Conservation (phyloP, 2,797 vertebrate genomes). For the Lagocephalus sceleratus region DNA sequence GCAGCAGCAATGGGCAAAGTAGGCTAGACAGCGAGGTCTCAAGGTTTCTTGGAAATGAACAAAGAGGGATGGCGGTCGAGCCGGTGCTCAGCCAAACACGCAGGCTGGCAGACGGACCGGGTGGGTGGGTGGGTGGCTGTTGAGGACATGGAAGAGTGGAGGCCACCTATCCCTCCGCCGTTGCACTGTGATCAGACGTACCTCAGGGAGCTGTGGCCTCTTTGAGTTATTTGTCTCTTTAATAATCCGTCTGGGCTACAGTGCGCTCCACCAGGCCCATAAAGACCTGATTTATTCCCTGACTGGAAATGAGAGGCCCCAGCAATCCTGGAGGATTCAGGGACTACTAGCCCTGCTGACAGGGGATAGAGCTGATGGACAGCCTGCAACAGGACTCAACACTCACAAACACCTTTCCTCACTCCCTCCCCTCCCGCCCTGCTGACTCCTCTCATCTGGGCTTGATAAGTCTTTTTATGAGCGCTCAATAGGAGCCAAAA, state of each 20-base stretch:
- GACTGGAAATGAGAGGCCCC: constrained; percentile 70
- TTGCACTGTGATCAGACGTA: constrained; percentile 60
- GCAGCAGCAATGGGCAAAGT: constrained; percentile 12
- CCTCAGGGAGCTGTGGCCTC: constrained; percentile 65
- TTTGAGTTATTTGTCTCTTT: constrained; percentile 78
- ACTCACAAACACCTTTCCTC: constrained; percentile 33
- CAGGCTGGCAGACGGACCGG: constrained; percentile 48
- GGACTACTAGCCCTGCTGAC: constrained; percentile 64
- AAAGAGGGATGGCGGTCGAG: constrained; percentile 35
- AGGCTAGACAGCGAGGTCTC: constrained; percentile 30
- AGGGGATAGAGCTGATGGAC: constrained; percentile 69
- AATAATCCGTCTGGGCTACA: constrained; percentile 76
- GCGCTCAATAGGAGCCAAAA: constrained; percentile 23
- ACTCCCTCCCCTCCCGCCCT: neutral
- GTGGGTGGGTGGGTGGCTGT: constrained; percentile 44
- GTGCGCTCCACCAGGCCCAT: constrained; percentile 66
- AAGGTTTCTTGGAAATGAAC: constrained; percentile 43
- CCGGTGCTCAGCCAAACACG: constrained; percentile 34
- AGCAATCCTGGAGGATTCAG: constrained; percentile 43
- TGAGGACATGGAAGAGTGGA: constrained; percentile 41
- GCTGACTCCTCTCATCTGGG: constrained; percentile 17
- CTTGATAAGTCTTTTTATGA: constrained; percentile 41
- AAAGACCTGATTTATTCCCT: constrained; percentile 78
- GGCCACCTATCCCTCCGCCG: constrained; percentile 52
- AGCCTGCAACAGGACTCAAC: constrained; percentile 40